phyloP scores from a whole-genome alignment of 2,113 vertebrate species.

The Triplophysa tibetana region DNA sequence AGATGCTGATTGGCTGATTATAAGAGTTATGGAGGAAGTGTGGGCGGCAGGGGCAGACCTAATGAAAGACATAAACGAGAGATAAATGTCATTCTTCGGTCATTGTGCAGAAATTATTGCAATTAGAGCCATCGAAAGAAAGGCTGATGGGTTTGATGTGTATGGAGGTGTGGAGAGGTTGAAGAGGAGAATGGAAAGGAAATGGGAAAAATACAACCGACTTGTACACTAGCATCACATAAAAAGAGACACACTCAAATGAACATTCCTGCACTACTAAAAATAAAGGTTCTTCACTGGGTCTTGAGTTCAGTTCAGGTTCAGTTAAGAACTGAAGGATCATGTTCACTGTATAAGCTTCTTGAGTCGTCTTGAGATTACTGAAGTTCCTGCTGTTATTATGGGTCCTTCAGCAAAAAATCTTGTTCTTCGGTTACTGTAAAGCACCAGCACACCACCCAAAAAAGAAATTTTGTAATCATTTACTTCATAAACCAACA shows the following conservation, averaged over 20 bases:
- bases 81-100: conserved; percentile 15
- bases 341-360: not conserved
- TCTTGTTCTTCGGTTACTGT: not conserved
- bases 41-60: not conserved
- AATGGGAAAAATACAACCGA: not conserved
- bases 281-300: conserved; percentile 1
- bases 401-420: not conserved
- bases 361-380: not conserved
- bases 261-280: not conserved
- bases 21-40: conserved; percentile 7
- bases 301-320: not conserved
- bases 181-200: conserved; percentile 26
- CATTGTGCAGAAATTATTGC: conserved; percentile 43
- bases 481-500: too few relatives aligned
- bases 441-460: not conserved
- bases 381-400: not conserved
- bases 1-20: conserved; percentile 36
- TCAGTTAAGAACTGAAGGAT: not conserved
- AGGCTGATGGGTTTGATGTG: conserved; percentile 16
- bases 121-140: conserved; percentile 43
- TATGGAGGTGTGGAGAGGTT: conserved; percentile 21
- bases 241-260: not conserved
- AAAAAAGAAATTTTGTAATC: too few relatives aligned
- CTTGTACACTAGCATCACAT: not conserved
- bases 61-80: conserved; percentile 13